Conservation (phyloP, 2,113 vertebrate genomes). For the Chaetops frenatus region DNA sequence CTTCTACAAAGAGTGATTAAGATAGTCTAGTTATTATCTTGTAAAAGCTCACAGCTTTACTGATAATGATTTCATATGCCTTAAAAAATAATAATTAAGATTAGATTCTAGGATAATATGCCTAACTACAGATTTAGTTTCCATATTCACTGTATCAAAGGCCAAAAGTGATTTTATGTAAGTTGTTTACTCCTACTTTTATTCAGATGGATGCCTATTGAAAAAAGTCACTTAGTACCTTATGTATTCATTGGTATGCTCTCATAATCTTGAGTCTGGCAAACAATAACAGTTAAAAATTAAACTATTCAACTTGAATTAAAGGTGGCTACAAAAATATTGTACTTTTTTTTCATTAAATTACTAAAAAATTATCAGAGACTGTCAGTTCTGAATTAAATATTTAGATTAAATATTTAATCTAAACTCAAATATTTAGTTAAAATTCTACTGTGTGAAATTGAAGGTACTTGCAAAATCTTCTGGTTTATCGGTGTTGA, state of each 20-base stretch:
- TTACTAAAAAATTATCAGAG: background rate
- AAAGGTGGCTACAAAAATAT: background rate
- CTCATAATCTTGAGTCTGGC: background rate
- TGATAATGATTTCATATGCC: background rate
- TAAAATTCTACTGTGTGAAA: background rate
- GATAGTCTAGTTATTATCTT: background rate
- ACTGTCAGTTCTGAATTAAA: conserved; percentile 10
- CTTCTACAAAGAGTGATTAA: background rate
- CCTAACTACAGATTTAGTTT: background rate
- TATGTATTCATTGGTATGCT: background rate
- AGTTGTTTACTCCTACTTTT: background rate
- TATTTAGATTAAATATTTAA: conserved; percentile 19
- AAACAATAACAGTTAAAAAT: background rate
- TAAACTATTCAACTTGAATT: background rate
- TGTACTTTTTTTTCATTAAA: background rate
- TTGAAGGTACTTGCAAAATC: background rate
- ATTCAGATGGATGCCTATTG: background rate
- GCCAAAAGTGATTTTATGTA: background rate
- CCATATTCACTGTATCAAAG: background rate
- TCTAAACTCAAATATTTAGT: background rate
- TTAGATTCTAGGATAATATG: background rate
- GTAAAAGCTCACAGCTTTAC: background rate
- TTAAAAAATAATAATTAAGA: background rate
- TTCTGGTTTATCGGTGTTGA: background rate
- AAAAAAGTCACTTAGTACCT: background rate